Percentiles rank a stretch among this genome's conserved stretches.
These are phyloP conservation scores for Siderastrea radians DNA, from an alignment of 92 coral and sea anemone species.

Conservation along the genomic window DNA sequence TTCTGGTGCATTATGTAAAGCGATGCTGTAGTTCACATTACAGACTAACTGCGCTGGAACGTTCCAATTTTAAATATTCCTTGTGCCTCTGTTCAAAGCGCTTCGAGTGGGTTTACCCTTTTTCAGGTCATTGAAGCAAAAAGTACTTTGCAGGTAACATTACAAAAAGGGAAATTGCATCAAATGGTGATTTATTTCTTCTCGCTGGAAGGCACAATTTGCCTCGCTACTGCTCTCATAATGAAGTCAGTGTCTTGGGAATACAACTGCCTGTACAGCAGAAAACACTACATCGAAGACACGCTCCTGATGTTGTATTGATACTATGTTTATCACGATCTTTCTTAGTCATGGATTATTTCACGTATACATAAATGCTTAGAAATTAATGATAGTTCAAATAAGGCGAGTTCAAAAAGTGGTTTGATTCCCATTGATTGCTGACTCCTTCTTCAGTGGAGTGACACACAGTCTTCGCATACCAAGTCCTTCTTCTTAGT, in stretches of 20 bases:
- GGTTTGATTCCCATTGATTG: not conserved
- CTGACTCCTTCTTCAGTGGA: not conserved
- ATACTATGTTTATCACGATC: too few species aligned
- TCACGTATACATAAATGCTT: too few species aligned
- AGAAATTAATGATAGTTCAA: not conserved
- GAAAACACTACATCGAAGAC: too few species aligned
- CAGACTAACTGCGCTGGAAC: not conserved
- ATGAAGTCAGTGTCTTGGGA: not conserved
- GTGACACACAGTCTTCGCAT: not conserved
- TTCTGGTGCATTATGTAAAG: too few species aligned
- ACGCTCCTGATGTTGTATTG: too few species aligned
- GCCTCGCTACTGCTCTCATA: not conserved
- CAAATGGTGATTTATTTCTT: not conserved
- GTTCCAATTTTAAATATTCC: not conserved
- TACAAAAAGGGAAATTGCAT: not conserved
- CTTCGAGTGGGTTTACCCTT: not conserved
- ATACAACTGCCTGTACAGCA: too few species aligned
- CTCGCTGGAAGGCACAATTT: not conserved
- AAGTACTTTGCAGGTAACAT: not conserved
- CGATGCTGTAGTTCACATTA: too few species aligned
- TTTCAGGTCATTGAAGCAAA: not conserved
- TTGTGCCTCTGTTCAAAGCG: not conserved
- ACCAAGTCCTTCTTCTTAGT: not conserved
- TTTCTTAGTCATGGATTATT: too few species aligned
- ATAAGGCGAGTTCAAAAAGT: not conserved